A percentile compares a stretch with the other conserved stretches of the same genome.
Evolutionary conservation across 2,888 invertebrate genomes (phyloP).

Genomic region (Agriotes lineatus): DNA sequence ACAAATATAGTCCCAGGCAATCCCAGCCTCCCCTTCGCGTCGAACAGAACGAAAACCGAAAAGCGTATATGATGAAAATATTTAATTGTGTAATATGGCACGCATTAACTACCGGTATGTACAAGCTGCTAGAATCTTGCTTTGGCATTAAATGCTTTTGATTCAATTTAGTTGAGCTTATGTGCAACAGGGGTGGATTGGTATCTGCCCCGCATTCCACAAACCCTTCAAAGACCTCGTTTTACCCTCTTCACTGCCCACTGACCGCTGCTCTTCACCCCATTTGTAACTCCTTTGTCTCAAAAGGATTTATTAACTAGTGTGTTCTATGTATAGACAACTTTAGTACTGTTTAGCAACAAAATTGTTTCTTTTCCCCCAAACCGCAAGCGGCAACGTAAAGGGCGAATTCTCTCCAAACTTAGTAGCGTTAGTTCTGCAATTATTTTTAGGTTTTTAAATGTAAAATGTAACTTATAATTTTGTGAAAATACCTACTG

Average conservation of each 20-base stretch:
- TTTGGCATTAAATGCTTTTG: conserved; percentile 61
- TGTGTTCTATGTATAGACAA: conserved; percentile 37
- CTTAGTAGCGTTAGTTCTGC: too few relatives aligned
- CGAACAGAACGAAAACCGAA: not conserved
- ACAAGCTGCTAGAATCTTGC: conserved; percentile 57
- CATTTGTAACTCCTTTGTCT: conserved; percentile 48
- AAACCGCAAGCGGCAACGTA: too few relatives aligned
- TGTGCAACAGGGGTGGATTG: conserved; percentile 56
- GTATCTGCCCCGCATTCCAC: conserved; percentile 40
- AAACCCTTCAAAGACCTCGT: conserved; percentile 46
- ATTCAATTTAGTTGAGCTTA: conserved; percentile 62
- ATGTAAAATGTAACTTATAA: too few relatives aligned
- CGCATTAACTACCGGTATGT: conserved; percentile 56
- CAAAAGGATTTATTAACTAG: conserved; percentile 44
- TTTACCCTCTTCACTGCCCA: conserved; percentile 45
- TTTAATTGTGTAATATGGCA: conserved; percentile 58
- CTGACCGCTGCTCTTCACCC: conserved; percentile 50
- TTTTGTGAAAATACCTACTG: too few relatives aligned
- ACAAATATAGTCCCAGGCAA: too few relatives aligned
- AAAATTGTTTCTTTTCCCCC: conserved; percentile 3
- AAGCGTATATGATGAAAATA: conserved; percentile 48
- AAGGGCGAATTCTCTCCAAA: too few relatives aligned
- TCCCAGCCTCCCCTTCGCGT: too few relatives aligned
- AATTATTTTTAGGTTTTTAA: too few relatives aligned
- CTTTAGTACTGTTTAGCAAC: conserved; percentile 32